These are phyloP conservation scores for Channa argus DNA, from an alignment of 2,113 vertebrate species.

Conservation along the genomic window DNA sequence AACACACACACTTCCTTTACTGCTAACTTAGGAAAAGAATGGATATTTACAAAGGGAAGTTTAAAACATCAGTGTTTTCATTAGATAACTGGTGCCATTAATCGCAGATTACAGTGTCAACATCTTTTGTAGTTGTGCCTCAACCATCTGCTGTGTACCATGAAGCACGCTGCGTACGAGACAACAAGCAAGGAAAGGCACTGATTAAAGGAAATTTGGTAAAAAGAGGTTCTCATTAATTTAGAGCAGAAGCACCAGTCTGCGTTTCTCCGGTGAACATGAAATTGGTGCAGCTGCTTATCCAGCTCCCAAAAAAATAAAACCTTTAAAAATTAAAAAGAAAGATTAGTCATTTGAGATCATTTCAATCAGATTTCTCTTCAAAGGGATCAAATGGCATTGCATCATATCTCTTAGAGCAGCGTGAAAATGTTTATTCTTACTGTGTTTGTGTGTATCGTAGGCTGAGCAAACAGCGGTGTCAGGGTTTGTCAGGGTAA, in stretches of 20 bases:
- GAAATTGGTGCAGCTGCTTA: constrained; percentile 42
- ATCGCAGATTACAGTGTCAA: constrained; percentile 49
- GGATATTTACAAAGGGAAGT: constrained; percentile 14
- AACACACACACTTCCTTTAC: not conserved
- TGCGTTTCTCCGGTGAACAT: constrained; percentile 6
- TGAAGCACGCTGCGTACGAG: not conserved
- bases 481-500: not conserved
- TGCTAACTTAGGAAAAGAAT: constrained; percentile 10
- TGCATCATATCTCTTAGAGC: constrained; percentile 30
- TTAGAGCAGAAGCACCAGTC: constrained; percentile 18
- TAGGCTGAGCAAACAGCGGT: not conserved
- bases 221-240: constrained; percentile 38
- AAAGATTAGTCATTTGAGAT: constrained; percentile 39
- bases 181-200: constrained; percentile 39
- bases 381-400: constrained; percentile 29
- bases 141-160: constrained; percentile 38
- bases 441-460: not conserved
- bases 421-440: constrained; percentile 5
- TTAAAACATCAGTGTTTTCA: constrained; percentile 32
- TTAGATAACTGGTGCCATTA: constrained; percentile 43
- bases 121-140: constrained; percentile 36
- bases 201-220: constrained; percentile 55
- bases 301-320: constrained; percentile 18
- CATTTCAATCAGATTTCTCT: constrained; percentile 36
- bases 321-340: not conserved